These are phyloP conservation scores for Pseudocheirus occidentalis DNA, from an alignment of 2,797 vertebrate genomes.

Conservation along the genomic window DNA sequence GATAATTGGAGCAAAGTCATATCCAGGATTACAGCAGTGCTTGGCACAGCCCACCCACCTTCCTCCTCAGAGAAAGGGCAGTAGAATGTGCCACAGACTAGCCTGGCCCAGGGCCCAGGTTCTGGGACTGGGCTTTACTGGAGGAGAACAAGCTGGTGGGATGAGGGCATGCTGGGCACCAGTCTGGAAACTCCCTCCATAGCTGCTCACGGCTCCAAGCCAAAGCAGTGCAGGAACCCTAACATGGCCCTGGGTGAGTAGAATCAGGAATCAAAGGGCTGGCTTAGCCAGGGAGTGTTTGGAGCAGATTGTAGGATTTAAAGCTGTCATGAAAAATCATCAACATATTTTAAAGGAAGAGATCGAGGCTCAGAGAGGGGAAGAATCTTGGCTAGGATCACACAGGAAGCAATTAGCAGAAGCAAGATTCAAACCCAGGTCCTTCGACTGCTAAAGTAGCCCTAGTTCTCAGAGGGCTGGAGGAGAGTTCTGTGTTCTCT, in stretches of 20 bases:
- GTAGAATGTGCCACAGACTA: neutral
- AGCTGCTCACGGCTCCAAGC: neutral
- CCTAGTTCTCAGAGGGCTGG: neutral
- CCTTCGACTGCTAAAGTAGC: neutral
- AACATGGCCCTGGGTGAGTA: neutral
- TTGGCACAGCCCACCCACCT: slow-evolving; percentile 2
- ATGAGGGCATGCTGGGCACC: neutral
- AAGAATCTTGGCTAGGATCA: neutral
- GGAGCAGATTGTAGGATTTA: neutral
- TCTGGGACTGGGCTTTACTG: slow-evolving; percentile 25
- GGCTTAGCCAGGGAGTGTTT: neutral
- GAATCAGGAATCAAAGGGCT: neutral
- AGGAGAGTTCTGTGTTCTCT: slow-evolving; percentile 26
- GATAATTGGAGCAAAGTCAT: neutral
- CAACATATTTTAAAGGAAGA: neutral
- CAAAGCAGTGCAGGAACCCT: slow-evolving; percentile 19
- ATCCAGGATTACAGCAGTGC: neutral
- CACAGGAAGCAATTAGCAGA: neutral
- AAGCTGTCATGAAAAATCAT: neutral
- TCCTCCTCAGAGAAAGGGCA: neutral
- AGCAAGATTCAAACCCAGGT: neutral
- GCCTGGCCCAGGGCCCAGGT: neutral
- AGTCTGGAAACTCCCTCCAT: slow-evolving; percentile 22
- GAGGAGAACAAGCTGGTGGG: neutral
- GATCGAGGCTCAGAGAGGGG: neutral